Evolutionary conservation across 2,888 invertebrate genomes (phyloP).

Genomic region (Drosophila antonietae): DNA sequence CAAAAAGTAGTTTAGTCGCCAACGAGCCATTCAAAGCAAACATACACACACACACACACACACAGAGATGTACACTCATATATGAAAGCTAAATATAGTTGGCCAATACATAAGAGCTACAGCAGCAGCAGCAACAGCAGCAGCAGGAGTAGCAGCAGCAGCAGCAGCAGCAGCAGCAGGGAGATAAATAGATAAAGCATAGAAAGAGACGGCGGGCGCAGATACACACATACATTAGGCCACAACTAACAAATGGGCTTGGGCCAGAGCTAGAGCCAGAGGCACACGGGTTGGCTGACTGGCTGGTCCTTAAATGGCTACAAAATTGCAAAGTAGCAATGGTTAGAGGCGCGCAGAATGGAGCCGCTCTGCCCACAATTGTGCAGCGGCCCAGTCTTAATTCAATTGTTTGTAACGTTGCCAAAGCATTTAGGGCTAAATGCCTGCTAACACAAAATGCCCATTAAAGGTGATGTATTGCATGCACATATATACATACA

Average conservation of each 20-base stretch:
- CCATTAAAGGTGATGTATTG: slow-evolving; percentile 71
- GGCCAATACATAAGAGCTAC: slow-evolving; percentile 27
- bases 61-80: not conserved
- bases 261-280: slow-evolving; percentile 12
- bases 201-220: slow-evolving; percentile 9
- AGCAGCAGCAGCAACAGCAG: not conserved
- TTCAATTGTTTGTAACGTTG: slow-evolving; percentile 71
- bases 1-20: slow-evolving; percentile 71
- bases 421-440: slow-evolving; percentile 63
- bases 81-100: slow-evolving; percentile 65
- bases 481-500: slow-evolving; percentile 14
- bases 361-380: slow-evolving; percentile 21
- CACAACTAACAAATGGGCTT: slow-evolving; percentile 58
- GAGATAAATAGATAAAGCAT: slow-evolving; percentile 20
- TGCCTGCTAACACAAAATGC: slow-evolving; percentile 71
- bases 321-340: slow-evolving; percentile 40
- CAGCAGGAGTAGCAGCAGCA: not conserved
- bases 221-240: slow-evolving; percentile 28
- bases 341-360: not conserved
- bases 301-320: slow-evolving; percentile 48
- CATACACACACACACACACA: slow-evolving; percentile 7
- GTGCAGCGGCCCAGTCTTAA: slow-evolving; percentile 59
- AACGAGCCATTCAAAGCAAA: slow-evolving; percentile 38
- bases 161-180: slow-evolving; percentile 7
- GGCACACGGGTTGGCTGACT: slow-evolving; percentile 2